These are phyloP conservation scores for Pseudochirops corinnae DNA, from an alignment of 2,797 vertebrate species.

Conservation along the genomic window DNA sequence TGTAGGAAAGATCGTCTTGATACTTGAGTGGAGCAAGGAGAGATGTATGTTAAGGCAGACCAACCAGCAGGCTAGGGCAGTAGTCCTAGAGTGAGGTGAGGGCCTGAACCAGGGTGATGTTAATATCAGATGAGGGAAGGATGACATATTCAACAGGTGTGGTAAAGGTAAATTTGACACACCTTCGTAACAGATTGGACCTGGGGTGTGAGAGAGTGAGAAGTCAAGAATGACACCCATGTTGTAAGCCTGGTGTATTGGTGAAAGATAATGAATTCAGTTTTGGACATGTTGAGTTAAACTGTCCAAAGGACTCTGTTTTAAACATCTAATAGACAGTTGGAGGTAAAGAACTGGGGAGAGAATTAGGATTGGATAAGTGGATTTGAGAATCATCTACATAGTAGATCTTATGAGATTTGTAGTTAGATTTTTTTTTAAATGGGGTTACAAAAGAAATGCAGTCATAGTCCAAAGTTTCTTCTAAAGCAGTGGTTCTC, in stretches of 20 bases:
- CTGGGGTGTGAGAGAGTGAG: not conserved
- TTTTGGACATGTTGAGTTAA: not conserved
- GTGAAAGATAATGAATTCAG: not conserved
- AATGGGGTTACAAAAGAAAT: too few species aligned
- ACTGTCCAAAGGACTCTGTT: not conserved
- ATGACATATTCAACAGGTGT: not conserved
- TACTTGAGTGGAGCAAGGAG: not conserved
- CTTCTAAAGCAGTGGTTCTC: too few species aligned
- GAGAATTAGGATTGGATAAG: not conserved
- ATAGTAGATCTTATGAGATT: too few species aligned
- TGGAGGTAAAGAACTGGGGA: too few species aligned
- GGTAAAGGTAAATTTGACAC: not conserved
- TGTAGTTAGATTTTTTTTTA: too few species aligned
- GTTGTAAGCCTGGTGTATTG: too few species aligned
- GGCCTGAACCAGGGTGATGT: too few species aligned
- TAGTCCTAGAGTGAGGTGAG: too few species aligned
- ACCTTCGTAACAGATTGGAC: not conserved
- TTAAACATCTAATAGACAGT: too few species aligned
- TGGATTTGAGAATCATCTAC: not conserved
- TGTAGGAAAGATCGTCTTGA: not conserved
- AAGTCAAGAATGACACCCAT: not conserved
- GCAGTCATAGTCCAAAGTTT: too few species aligned
- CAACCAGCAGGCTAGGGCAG: too few species aligned
- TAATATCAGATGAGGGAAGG: too few species aligned
- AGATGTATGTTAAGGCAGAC: not conserved